Evolutionary conservation across 2,113 vertebrate genomes (phyloP), one percentile per base, ranked within the genome.

Genomic region (Epinephelus moara): DNA sequence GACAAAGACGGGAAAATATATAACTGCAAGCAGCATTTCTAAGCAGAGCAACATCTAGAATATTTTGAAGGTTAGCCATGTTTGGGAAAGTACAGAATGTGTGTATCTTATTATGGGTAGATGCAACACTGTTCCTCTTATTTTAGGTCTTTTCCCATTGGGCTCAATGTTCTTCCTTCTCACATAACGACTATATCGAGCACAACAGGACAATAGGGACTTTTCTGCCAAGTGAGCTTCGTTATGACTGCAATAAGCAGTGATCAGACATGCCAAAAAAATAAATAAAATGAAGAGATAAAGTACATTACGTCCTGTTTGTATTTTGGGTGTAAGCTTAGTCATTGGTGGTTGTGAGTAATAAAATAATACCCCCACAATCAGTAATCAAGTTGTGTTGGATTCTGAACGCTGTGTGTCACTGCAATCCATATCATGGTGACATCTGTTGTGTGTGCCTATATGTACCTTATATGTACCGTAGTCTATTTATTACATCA

Each of bases 1-100:
- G 74, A 81, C 56, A 83, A 80, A 61, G 23, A 21, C 19, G 4
- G 0, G 17, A 42, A 62, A 23, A 78, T 25, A 59, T 23, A 56
- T 30, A 33, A 49, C 56, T 75, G 21, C 49, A 3, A 25, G 52
- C n/a, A 70, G 45, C 10, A 76, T 37, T 59, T 12, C 40, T 15
- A 40, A 57, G 66, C 27, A 59, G 11, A 9, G 11, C 7, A 19
- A 30, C n/a, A 13, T 30, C 14, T 18, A 18, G 6, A 53, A 47
- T 62, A 33, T 53, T 49, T 57, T 74, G 23, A n/a, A 42, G 2
- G 10, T 1, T 56, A 55, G 23, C 5, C 23, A 61, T 8, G 11
- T 55, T 64, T 33, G 2, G 17, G 30, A 15, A 19, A n/a, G 4
- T 15, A 12, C 9, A 47, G 23, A 37, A 27, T 25, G 49, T 37